Percentiles rank a stretch among this genome's conserved stretches.
Evolutionary conservation across 1,140 invertebrate species (phyloP).

Genomic region (Scaptomyza graminum): DNA sequence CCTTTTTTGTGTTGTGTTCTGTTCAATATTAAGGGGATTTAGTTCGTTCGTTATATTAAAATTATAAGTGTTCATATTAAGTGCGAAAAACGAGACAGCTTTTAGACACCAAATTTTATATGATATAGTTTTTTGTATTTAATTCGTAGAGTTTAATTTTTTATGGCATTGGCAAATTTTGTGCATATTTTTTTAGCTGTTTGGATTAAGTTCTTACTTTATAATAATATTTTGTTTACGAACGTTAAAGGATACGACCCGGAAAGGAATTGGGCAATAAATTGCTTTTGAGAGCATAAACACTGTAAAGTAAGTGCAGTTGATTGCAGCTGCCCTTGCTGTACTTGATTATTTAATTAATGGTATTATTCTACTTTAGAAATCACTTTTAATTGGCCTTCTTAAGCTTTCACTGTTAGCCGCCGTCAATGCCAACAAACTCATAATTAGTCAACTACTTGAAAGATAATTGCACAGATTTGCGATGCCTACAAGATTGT

Average conservation of each 20-base stretch:
- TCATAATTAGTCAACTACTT: constrained; percentile 18
- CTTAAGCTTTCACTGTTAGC: background rate
- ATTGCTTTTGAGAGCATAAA: background rate
- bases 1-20: constrained; percentile 11
- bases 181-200: no score
- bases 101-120: constrained; percentile 47
- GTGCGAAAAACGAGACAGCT: constrained; percentile 44
- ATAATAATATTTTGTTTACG: no score
- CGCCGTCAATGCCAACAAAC: constrained; percentile 4
- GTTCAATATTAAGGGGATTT: constrained; percentile 19
- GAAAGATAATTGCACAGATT: constrained; percentile 9
- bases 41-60: constrained; percentile 59
- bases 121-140: constrained; percentile 40
- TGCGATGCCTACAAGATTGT: constrained; percentile 23
- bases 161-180: background rate
- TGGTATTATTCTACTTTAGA: background rate
- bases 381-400: background rate
- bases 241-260: background rate
- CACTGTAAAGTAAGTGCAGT: background rate
- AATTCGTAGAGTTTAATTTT: background rate
- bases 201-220: background rate
- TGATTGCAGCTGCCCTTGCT: background rate
- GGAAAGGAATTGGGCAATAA: background rate
- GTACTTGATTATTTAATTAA: background rate
- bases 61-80: constrained; percentile 54